These are phyloP conservation scores for Pedetes capensis DNA, from an alignment of 2,113 vertebrate species.

Conservation along the genomic window DNA sequence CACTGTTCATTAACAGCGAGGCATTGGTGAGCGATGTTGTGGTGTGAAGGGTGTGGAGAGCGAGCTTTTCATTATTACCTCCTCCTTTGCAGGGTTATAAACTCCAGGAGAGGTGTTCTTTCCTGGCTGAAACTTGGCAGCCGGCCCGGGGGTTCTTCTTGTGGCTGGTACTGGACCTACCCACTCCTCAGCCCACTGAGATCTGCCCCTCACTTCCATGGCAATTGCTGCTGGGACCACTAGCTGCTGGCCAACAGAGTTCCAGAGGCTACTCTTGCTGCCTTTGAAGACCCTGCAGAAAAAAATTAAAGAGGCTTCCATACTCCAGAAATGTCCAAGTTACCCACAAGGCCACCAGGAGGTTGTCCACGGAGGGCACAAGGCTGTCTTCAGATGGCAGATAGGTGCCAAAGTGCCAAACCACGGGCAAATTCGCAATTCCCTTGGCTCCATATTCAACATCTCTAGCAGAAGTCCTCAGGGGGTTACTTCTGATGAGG, in stretches of 20 bases:
- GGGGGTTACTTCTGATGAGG: not conserved
- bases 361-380: fast-evolving
- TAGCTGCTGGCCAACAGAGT: fast-evolving
- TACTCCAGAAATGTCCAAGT: not conserved
- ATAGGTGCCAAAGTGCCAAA: no score
- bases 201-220: conserved; percentile 21
- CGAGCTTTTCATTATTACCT: conserved; percentile 73
- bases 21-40: conserved; percentile 79
- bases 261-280: fast-evolving
- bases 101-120: conserved; percentile 67
- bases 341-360: not conserved
- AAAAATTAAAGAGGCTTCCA: not conserved
- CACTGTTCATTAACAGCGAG: conserved; percentile 73
- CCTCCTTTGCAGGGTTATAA: conserved; percentile 61
- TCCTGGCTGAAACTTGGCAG: conserved; percentile 68
- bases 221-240: not conserved
- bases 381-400: not conserved
- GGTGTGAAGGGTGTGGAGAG: conserved; percentile 78
- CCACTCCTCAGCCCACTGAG: not conserved
- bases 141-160: not conserved
- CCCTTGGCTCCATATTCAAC: not conserved
- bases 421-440: not conserved
- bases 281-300: not conserved
- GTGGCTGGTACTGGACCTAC: not conserved
- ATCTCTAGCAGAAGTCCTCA: not conserved